These are phyloP conservation scores for Chromobotia macracanthus DNA, from an alignment of 2,797 vertebrate species.

Conservation along the genomic window DNA sequence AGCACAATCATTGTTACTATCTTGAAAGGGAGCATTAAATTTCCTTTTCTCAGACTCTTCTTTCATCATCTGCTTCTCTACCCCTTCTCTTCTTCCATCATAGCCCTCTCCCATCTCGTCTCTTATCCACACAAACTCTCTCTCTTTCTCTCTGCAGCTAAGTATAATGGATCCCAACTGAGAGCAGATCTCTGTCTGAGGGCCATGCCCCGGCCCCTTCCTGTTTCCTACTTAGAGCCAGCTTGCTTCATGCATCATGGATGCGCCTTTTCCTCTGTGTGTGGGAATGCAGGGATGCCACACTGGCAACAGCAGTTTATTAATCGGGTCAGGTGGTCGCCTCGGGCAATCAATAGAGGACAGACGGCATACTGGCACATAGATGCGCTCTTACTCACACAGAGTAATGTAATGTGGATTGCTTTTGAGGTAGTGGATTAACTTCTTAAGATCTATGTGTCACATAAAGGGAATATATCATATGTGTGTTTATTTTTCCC, in stretches of 20 bases:
- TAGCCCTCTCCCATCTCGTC: constrained; percentile 3
- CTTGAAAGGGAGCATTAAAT: neutral
- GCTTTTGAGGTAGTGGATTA: constrained; percentile 7
- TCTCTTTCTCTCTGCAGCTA: constrained; percentile 37
- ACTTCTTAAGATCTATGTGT: neutral
- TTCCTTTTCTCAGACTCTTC: neutral
- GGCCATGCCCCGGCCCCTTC: constrained; percentile 56
- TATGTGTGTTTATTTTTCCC: neutral
- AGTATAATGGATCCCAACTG: constrained; percentile 55
- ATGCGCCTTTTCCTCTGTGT: constrained; percentile 60
- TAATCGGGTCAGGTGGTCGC: constrained; percentile 65
- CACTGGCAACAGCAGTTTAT: constrained; percentile 62
- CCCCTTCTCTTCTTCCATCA: neutral
- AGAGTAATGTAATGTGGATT: constrained; percentile 12
- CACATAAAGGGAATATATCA: neutral
- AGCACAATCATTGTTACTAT: constrained; percentile 8
- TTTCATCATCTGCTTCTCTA: constrained; percentile 14
- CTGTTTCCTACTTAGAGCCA: constrained; percentile 60
- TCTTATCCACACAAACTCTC: neutral
- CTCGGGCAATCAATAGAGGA: constrained; percentile 54
- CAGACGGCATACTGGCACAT: constrained; percentile 33
- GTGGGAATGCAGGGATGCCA: constrained; percentile 32
- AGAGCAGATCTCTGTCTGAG: constrained; percentile 54
- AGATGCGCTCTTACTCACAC: neutral
- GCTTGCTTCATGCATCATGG: constrained; percentile 69